Evolutionary conservation across 2,113 vertebrate genomes (phyloP).

Genomic region (Strix aluco): DNA sequence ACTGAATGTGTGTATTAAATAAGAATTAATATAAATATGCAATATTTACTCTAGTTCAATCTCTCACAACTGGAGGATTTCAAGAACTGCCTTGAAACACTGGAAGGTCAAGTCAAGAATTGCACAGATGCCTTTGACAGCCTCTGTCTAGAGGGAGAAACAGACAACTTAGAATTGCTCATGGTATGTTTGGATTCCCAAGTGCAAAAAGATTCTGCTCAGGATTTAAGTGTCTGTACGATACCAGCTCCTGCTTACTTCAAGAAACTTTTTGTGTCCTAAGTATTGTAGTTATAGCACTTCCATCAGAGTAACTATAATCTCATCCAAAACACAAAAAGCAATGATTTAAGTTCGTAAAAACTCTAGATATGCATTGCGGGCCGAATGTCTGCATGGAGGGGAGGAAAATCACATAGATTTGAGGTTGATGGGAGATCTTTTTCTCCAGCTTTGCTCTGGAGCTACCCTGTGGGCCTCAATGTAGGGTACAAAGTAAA

Average conservation of each 20-base stretch:
- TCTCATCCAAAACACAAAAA: not conserved
- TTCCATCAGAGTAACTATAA: not conserved
- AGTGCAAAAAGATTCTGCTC: not conserved
- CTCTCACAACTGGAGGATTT: slow-evolving; percentile 80
- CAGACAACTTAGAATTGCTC: slow-evolving; percentile 51
- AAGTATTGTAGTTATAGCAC: not conserved
- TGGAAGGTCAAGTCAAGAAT: slow-evolving; percentile 77
- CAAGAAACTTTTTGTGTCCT: not conserved
- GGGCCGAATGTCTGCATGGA: not conserved
- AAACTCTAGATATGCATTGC: not conserved
- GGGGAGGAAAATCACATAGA: not conserved
- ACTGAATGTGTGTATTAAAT: not conserved
- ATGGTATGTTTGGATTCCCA: slow-evolving; percentile 52
- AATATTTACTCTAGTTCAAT: slow-evolving; percentile 60
- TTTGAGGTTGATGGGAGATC: not conserved
- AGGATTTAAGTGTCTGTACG: not conserved
- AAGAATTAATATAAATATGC: not conserved
- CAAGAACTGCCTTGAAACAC: slow-evolving; percentile 61
- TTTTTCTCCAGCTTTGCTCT: not conserved
- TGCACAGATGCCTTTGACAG: slow-evolving; percentile 74
- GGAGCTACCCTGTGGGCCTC: not conserved
- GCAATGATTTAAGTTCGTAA: not conserved
- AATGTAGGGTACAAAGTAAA: not conserved
- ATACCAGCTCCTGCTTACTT: not conserved
- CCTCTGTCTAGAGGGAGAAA: slow-evolving; percentile 42